These are phyloP conservation scores for Thamnaconus septentrionalis DNA, from an alignment of 2,113 vertebrate species.

Conservation along the genomic window DNA sequence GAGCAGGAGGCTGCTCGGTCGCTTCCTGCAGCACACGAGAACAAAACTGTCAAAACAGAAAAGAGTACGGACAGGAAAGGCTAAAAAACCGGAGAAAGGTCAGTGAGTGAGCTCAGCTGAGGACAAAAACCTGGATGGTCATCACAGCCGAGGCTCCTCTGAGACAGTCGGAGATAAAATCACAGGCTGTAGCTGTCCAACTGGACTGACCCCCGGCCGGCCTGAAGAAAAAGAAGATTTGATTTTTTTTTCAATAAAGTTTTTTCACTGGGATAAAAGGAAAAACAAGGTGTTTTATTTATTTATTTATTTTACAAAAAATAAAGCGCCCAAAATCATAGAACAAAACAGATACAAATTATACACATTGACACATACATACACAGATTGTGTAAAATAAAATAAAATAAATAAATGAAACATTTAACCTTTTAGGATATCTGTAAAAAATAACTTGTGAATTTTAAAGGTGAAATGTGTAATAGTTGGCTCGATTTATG, in stretches of 20 bases:
- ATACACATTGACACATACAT: no score
- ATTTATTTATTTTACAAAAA: no score
- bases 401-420: no score
- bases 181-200: conserved; percentile 92
- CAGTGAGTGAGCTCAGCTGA: neutral
- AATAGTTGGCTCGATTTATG: no score
- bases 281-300: no score
- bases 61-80: neutral
- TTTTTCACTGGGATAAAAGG: no score
- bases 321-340: no score
- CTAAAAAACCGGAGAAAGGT: neutral
- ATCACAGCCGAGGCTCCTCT: conserved; percentile 78
- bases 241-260: neutral
- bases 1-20: conserved; percentile 64
- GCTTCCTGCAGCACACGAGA: conserved; percentile 68
- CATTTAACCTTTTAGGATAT: no score
- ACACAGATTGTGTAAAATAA: no score
- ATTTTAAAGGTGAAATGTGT: no score
- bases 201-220: conserved; percentile 85
- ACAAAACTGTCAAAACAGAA: neutral
- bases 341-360: no score
- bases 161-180: conserved; percentile 81
- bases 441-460: no score
- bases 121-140: conserved; percentile 80
- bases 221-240: conserved; percentile 59